These are phyloP conservation scores for Chiloscyllium punctatum DNA, from an alignment of 2,797 vertebrate species.

Conservation along the genomic window DNA sequence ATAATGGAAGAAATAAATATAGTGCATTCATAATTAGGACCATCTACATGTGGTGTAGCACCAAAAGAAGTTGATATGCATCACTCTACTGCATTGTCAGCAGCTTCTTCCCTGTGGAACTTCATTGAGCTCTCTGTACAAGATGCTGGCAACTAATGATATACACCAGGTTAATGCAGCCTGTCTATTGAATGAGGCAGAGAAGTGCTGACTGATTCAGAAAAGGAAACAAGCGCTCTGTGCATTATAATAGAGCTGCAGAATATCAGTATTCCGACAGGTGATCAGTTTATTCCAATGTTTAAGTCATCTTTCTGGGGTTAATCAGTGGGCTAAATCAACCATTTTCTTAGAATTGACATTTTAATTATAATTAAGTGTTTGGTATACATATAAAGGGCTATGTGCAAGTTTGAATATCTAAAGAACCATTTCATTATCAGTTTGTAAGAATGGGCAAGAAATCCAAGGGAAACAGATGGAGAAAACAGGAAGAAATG, in stretches of 20 bases:
- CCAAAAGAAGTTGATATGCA: background rate
- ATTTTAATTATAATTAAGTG: background rate
- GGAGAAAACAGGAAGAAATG: conserved; percentile 8
- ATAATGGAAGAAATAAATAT: background rate
- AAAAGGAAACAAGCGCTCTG: background rate
- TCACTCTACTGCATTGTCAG: background rate
- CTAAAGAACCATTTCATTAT: background rate
- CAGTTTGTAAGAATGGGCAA: background rate
- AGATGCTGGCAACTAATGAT: background rate
- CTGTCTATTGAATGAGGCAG: background rate
- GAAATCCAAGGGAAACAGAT: background rate
- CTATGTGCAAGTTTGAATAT: background rate
- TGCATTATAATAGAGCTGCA: background rate
- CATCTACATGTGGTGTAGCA: background rate
- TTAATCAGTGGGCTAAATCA: background rate
- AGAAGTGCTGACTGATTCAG: background rate
- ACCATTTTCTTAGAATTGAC: background rate
- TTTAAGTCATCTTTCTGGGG: background rate
- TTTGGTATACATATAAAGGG: background rate
- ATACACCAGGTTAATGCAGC: background rate
- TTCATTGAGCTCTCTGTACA: background rate
- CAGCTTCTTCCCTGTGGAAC: background rate
- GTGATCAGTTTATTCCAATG: background rate
- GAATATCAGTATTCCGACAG: background rate
- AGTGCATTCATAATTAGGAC: background rate